Evolutionary conservation across 1,140 invertebrate species (phyloP).

Genomic region (Paralvinella palmiformis): DNA sequence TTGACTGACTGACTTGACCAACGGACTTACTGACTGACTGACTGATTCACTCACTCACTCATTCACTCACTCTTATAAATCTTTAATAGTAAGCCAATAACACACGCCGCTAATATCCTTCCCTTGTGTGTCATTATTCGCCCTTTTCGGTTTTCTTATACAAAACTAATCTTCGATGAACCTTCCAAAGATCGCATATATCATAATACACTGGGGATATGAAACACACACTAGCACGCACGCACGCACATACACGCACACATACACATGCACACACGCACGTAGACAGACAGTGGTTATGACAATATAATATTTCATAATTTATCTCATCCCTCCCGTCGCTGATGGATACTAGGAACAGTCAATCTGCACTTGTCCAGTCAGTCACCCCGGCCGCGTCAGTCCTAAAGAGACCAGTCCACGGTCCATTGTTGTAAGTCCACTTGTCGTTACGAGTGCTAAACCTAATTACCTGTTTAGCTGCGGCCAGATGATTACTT

Average conservation of each 20-base stretch:
- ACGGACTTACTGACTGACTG: neutral
- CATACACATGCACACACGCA: conserved; percentile 2
- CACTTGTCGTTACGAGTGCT: conserved; percentile 9
- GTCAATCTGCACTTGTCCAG: neutral
- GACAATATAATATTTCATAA: neutral
- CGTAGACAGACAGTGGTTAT: conserved; percentile 4
- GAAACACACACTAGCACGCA: neutral
- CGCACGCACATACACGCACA: neutral
- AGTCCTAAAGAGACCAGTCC: neutral
- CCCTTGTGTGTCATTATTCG: neutral
- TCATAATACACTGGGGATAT: neutral
- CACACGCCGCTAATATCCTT: neutral
- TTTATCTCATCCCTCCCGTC: neutral
- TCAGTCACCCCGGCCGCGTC: neutral
- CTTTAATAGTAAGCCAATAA: no score
- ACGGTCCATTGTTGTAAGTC: neutral
- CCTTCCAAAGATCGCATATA: neutral
- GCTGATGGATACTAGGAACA: no score
- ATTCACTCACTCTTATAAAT: neutral
- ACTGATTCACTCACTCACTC: conserved; percentile 4
- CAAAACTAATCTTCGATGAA: neutral
- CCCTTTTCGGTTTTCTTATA: neutral
- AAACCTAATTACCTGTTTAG: neutral
- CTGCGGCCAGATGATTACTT: neutral
- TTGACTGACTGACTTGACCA: no score